A percentile compares a stretch with the other conserved stretches of the same genome.
Evolutionary conservation across 2,888 invertebrate species (phyloP).

Genomic region (Microdon myrmicae): DNA sequence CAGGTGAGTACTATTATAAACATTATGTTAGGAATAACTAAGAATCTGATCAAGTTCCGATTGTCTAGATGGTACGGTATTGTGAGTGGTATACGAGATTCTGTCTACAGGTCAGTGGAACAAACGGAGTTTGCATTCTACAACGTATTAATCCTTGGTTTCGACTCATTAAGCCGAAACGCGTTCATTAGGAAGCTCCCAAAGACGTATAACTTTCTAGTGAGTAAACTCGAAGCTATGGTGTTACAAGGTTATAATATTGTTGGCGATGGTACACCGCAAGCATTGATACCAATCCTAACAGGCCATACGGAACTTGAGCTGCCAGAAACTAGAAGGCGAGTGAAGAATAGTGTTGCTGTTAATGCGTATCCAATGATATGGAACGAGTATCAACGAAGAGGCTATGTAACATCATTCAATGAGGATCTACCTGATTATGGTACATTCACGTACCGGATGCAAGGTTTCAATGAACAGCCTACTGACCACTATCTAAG

Average conservation of each 20-base stretch:
- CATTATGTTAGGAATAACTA: background rate
- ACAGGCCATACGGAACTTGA: constrained; percentile 89
- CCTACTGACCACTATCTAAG: constrained; percentile 94
- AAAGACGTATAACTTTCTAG: constrained; percentile 77
- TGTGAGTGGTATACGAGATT: constrained; percentile 70
- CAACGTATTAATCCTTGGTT: constrained; percentile 86
- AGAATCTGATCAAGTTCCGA: no score
- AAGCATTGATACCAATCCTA: constrained; percentile 86
- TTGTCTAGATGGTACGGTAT: constrained; percentile 72
- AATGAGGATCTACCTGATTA: constrained; percentile 86
- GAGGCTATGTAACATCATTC: constrained; percentile 82
- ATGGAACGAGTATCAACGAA: constrained; percentile 80
- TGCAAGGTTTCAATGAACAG: constrained; percentile 83
- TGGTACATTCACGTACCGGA: constrained; percentile 90
- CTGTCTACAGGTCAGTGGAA: constrained; percentile 59
- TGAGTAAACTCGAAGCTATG: constrained; percentile 71
- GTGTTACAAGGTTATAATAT: constrained; percentile 84
- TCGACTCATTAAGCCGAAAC: constrained; percentile 88
- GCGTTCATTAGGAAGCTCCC: constrained; percentile 83
- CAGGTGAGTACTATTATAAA: constrained; percentile 56
- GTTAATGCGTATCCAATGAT: constrained; percentile 87
- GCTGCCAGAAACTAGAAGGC: constrained; percentile 83
- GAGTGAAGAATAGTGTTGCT: constrained; percentile 72
- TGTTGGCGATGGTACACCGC: constrained; percentile 87
- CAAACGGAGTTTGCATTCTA: constrained; percentile 56